phyloP scores from a whole-genome alignment of 2,113 vertebrate genomes.

The Pipa parva region DNA sequence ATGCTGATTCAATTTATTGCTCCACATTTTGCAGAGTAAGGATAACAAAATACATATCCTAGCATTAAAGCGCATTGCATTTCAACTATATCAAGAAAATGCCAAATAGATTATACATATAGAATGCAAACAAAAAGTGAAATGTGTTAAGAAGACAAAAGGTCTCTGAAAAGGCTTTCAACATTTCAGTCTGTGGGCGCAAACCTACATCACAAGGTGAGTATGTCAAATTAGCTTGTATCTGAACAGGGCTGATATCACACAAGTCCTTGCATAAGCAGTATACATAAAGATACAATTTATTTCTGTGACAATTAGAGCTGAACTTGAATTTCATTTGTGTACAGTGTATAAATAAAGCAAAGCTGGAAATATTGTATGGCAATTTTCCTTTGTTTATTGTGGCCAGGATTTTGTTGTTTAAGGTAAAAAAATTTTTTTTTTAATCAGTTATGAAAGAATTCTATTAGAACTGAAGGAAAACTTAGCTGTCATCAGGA shows the following conservation, averaged over 20 bases:
- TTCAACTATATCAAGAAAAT: constrained; percentile 25
- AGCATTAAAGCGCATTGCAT: constrained; percentile 45
- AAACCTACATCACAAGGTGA: neutral
- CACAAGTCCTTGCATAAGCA: neutral
- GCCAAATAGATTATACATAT: constrained; percentile 14
- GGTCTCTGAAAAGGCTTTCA: neutral
- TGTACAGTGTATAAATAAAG: neutral
- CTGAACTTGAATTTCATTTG: neutral
- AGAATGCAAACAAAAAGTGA: neutral
- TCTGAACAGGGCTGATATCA: neutral
- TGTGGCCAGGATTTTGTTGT: too few species aligned
- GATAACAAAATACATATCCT: constrained; percentile 45
- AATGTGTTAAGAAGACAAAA: neutral
- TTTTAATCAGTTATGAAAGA: too few species aligned
- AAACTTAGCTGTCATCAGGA: too few species aligned
- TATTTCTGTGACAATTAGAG: neutral
- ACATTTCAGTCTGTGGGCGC: too few species aligned
- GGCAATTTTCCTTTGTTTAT: too few species aligned
- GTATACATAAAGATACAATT: neutral
- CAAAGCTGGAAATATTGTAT: too few species aligned
- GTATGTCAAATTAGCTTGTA: neutral
- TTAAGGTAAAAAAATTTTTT: too few species aligned
- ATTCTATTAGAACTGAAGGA: too few species aligned
- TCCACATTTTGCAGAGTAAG: constrained; percentile 29
- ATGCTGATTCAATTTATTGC: constrained; percentile 7